Evolutionary conservation across 1,140 invertebrate species (phyloP), one percentile per base, ranked within the genome.

Genomic region (Megathymus violae): DNA sequence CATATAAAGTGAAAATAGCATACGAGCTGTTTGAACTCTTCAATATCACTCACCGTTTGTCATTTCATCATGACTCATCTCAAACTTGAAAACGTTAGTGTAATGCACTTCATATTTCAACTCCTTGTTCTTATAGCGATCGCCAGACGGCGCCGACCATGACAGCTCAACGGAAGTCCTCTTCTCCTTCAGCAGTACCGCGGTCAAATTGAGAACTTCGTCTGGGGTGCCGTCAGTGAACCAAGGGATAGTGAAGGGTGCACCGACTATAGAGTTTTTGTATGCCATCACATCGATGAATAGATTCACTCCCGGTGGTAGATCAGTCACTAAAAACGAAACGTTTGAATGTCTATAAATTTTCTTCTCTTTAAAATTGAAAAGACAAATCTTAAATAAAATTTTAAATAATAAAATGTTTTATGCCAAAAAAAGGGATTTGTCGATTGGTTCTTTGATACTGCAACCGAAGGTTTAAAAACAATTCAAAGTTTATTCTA

Each of bases 121-220:
- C 1, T 81, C 76, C 40, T 75, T 82, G 14, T 67, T 65, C 60
- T 79, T 76, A 47, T 88, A 85, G 14, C 91, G 77, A 0, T 82
- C 73, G 38, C 91, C 91, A 15, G 92, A 92, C 0, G 94, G 94
- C 7, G 91, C 83, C 11, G 93, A 86, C 95, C 96, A 96, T 9
- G 71, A 88, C 9, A 96, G 71, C 70, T 94, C 94, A 0, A 96
- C 94, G 0, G 93, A 92, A 0, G 93, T 95, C 0, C 93, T 92
- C 31, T 92, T 88, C 3, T 92, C 91, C 68, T 94, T 94, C 0
- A 93, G 61, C 3, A 94, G 62, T 13, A 87, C 80, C 0, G 92
- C 92, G 6, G 92, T 89, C 0, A 94, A 48, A 36, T 92, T 85
- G 0, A 90, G 50, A 0, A 62, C 71, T 19, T 84, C 85, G 40